These are phyloP conservation scores for Cryptophagus acutangulus DNA, from an alignment of 2,888 invertebrate genomes.

Conservation along the genomic window DNA sequence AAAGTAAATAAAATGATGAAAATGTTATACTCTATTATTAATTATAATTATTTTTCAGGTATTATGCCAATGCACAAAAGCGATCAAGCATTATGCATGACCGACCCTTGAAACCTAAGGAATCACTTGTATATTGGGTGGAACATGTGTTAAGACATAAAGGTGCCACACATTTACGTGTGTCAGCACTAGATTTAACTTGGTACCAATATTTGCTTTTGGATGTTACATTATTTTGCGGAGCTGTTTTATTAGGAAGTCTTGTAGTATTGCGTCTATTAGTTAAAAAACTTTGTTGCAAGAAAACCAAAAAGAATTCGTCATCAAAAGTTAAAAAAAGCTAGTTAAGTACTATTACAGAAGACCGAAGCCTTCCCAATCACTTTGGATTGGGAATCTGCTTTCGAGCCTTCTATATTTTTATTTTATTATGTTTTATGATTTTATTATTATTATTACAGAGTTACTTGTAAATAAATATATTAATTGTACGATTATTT, in stretches of 20 bases:
- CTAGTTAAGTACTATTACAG: too few relatives aligned
- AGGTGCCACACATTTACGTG: conserved; percentile 31
- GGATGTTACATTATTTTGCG: conserved; percentile 32
- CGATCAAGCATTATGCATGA: background rate
- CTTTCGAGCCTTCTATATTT: too few relatives aligned
- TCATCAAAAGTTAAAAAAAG: too few relatives aligned
- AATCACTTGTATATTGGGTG: conserved; percentile 30
- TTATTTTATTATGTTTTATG: too few relatives aligned
- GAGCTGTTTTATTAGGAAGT: conserved; percentile 22
- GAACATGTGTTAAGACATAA: conserved; percentile 31
- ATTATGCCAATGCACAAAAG: background rate
- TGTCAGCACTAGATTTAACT: conserved; percentile 28
- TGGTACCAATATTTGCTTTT: conserved; percentile 34
- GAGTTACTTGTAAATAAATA: too few relatives aligned
- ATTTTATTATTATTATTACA: too few relatives aligned
- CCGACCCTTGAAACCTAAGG: conserved; percentile 26
- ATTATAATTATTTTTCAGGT: background rate
- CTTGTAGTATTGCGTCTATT: conserved; percentile 20
- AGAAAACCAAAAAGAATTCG: too few relatives aligned
- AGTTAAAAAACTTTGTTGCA: too few relatives aligned
- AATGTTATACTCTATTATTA: background rate
- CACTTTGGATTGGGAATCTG: too few relatives aligned
- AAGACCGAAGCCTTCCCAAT: too few relatives aligned
- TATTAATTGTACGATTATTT: too few relatives aligned
- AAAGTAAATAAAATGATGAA: conserved; percentile 29